Conservation (phyloP, 2,797 vertebrate genomes). For the Pseudochromis fuscus region DNA sequence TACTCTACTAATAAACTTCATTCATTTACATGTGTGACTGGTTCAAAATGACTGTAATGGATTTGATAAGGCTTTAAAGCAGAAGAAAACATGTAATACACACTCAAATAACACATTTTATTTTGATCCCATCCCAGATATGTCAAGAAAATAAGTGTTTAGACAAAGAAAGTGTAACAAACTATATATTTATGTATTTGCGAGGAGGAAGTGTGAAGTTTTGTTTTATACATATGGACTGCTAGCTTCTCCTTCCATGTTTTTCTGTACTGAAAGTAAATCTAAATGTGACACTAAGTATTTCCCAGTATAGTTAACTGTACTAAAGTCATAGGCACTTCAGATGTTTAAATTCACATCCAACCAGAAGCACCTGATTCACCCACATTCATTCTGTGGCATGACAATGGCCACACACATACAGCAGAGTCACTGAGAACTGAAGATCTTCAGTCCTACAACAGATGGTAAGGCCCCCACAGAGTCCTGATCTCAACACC, state of each 20-base stretch:
- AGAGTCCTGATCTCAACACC: conserved; percentile 7
- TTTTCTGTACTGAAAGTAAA: neutral
- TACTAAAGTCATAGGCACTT: conserved; percentile 1
- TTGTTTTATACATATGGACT: no score
- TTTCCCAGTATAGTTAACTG: conserved; percentile 7
- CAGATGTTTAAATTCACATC: neutral
- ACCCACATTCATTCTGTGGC: neutral
- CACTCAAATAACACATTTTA: conserved; percentile 35
- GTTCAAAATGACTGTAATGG: no score
- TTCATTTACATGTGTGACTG: conserved; percentile 18
- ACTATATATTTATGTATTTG: no score
- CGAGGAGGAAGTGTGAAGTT: no score
- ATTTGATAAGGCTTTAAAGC: conserved; percentile 36
- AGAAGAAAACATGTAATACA: conserved; percentile 27
- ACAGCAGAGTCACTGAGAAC: conserved; percentile 10
- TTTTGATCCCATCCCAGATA: conserved; percentile 30
- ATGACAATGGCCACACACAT: neutral
- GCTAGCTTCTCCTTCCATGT: neutral
- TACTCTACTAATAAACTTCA: neutral
- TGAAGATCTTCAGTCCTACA: conserved; percentile 13
- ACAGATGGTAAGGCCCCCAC: conserved; percentile 7
- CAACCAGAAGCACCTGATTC: neutral
- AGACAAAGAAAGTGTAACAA: no score
- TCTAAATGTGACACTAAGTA: neutral
- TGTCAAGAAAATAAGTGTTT: conserved; percentile 32